These are phyloP conservation scores for Andrena trimmerana DNA, from an alignment of 2,888 invertebrate genomes.

Conservation along the genomic window DNA sequence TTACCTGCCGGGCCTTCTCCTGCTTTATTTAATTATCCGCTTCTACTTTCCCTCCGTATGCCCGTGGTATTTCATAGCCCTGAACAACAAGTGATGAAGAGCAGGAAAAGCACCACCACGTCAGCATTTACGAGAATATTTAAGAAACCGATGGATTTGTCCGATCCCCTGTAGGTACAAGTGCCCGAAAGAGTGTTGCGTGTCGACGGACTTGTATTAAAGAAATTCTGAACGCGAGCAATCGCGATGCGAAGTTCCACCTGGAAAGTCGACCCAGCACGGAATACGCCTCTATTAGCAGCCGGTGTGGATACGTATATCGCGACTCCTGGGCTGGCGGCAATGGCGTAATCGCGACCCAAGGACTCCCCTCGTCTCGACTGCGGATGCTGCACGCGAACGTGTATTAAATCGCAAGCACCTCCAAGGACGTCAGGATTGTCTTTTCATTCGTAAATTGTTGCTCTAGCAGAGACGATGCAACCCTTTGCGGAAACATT, in stretches of 20 bases:
- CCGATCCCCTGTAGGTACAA: neutral
- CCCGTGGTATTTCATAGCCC: too few species aligned
- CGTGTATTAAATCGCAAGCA: neutral
- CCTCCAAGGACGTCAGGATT: too few species aligned
- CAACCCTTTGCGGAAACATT: too few species aligned
- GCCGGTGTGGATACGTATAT: slow-evolving; percentile 34
- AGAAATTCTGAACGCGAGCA: slow-evolving; percentile 42
- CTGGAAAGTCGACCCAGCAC: slow-evolving; percentile 38
- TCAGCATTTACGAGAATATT: neutral
- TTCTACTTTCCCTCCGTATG: too few species aligned
- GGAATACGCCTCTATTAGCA: slow-evolving; percentile 58
- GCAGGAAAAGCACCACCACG: too few species aligned
- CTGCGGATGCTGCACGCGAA: neutral
- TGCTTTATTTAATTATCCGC: neutral
- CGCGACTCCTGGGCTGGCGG: slow-evolving; percentile 42
- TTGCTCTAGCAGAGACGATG: too few species aligned
- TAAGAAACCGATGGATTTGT: neutral
- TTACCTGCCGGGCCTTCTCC: neutral
- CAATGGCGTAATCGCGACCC: slow-evolving; percentile 41
- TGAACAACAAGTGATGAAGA: too few species aligned
- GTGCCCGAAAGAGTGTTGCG: neutral
- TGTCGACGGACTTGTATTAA: neutral
- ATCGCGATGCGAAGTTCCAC: slow-evolving; percentile 23
- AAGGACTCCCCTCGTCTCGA: too few species aligned
- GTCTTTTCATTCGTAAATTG: too few species aligned